A percentile compares a stretch with the other conserved stretches of the same genome.
phyloP scores from a whole-genome alignment of 2,888 invertebrate species.

The Scaptodrosophila latifasciaeformis region DNA sequence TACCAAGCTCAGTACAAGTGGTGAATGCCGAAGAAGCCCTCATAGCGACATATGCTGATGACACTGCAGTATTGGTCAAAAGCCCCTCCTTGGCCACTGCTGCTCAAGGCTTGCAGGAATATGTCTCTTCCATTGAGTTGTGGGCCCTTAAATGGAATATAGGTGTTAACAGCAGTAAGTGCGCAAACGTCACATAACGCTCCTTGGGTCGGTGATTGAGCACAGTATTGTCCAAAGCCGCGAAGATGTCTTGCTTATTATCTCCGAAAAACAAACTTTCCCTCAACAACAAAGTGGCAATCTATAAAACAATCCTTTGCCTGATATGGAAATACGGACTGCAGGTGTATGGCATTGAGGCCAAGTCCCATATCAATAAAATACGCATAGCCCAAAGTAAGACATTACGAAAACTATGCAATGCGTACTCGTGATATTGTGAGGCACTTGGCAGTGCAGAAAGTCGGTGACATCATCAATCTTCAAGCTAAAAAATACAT shows the following conservation, averaged over 20 bases:
- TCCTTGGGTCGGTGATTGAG: too few species aligned
- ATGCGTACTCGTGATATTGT: background rate
- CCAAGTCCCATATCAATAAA: background rate
- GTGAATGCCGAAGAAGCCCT: background rate
- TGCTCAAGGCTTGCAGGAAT: too few species aligned
- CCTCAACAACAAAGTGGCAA: too few species aligned
- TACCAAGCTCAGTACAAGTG: background rate
- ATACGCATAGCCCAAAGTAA: background rate
- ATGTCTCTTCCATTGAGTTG: background rate
- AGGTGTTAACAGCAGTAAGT: slow-evolving; percentile 13
- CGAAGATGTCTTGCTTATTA: too few species aligned
- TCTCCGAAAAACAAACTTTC: too few species aligned
- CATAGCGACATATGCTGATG: too few species aligned
- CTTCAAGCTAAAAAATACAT: background rate
- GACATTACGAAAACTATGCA: background rate
- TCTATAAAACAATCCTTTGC: too few species aligned
- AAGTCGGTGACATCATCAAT: too few species aligned
- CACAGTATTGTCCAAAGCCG: too few species aligned
- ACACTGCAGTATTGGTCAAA: too few species aligned
- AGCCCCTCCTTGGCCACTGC: too few species aligned
- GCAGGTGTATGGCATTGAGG: background rate
- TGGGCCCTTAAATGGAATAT: slow-evolving; percentile 5
- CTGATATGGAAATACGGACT: background rate
- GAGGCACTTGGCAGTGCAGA: background rate
- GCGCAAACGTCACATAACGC: background rate